These are phyloP conservation scores for Sebastes matsubarae DNA, from an alignment of 2,797 vertebrate species.

Conservation along the genomic window DNA sequence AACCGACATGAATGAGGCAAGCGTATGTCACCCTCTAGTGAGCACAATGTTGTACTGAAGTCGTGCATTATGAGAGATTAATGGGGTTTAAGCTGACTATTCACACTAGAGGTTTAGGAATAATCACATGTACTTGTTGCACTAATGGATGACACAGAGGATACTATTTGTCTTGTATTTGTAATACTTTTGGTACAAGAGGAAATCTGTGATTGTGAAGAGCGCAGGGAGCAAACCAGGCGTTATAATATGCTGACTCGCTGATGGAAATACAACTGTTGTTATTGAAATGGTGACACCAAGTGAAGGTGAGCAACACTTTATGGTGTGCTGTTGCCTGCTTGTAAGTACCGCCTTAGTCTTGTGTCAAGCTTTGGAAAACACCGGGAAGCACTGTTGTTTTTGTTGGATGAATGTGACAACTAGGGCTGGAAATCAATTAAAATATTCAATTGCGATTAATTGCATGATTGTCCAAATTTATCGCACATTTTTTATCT, in stretches of 20 bases:
- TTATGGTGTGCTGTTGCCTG: too few relatives aligned
- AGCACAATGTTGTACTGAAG: constrained; percentile 19
- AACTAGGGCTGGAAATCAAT: too few relatives aligned
- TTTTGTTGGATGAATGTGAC: too few relatives aligned
- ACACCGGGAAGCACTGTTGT: too few relatives aligned
- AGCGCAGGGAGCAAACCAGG: neutral
- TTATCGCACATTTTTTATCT: too few relatives aligned
- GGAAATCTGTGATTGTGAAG: neutral
- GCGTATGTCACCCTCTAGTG: constrained; percentile 61
- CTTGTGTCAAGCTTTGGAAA: too few relatives aligned
- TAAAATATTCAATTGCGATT: too few relatives aligned
- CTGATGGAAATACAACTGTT: neutral
- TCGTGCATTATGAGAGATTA: neutral
- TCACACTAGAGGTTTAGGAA: neutral
- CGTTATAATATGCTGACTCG: neutral
- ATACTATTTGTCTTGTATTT: neutral
- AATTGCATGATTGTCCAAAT: too few relatives aligned
- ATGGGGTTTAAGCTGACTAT: neutral
- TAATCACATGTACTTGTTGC: neutral
- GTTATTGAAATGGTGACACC: neutral
- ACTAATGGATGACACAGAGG: neutral
- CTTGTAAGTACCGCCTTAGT: too few relatives aligned
- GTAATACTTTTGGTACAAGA: neutral
- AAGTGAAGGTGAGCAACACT: too few relatives aligned
- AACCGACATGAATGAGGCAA: neutral